Base-by-base conservation (phyloP, 1,140 invertebrate genomes). In the Dreissena polymorpha region DNA sequence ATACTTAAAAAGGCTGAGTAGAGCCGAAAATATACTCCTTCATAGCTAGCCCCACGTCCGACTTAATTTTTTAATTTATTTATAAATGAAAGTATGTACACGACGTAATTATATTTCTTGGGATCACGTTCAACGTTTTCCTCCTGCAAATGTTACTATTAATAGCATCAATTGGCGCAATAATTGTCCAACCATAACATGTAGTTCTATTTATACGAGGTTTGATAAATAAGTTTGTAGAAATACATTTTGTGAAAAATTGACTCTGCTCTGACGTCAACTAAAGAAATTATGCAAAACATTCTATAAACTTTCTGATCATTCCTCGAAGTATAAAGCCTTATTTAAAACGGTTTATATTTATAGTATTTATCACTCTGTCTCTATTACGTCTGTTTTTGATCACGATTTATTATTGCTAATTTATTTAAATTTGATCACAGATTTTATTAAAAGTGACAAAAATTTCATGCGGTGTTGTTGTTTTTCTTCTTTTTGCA, bases 361-460 rank as follows among this genome's bases (percentile, higher is more conserved):
- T 18, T 60, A n/a, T 60, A 60, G 57, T 60, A 60, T 60, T 60
- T 60, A 60, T 60, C 16, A 60, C 57, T 60, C 57, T 60, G 57
- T 60, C 57, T 60, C 57, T 60, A 60, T 60, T 60, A n/a, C 2
- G 16, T n/a, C 21, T 23, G 21, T 60, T n/a, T 60, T 60, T 60
- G 3, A 60, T 60, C 57, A 60, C 57, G 39, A 39, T 60, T 18
- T 60, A 60, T 60, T 60, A 60, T 23, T 60, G 16, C 16, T 60
- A 18, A 60, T 60, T 18, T 60, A 39, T 60, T 60, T 60, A 60
- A 60, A 3, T n/a, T 60, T 18, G 21, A 18, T 23, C 57, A 60
- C 3, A 60, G 57, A 60, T n/a, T 60, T 60, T 60, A 60, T 23
- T 60, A 23, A 60, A 60, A 60, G 2, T 60, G 2, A 60, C 2